phyloP scores from a whole-genome alignment of 2,797 vertebrate species.

The Coluber constrictor region DNA sequence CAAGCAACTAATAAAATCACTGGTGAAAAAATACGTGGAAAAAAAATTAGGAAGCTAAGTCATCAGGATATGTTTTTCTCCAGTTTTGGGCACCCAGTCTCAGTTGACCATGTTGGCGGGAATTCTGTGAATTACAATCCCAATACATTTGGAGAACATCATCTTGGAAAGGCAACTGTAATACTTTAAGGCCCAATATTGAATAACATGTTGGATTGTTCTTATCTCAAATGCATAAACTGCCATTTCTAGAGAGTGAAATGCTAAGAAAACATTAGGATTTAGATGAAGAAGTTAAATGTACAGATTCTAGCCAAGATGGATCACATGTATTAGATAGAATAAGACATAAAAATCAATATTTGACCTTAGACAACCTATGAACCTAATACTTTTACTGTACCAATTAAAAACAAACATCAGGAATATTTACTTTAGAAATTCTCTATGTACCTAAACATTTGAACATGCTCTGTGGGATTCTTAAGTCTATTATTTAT shows the following conservation, averaged over 20 bases:
- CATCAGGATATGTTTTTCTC: background rate
- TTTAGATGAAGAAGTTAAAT: background rate
- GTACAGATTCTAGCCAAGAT: background rate
- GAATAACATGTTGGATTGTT: too few species aligned
- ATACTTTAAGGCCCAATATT: too few species aligned
- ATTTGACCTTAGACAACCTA: background rate
- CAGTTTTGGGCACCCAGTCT: background rate
- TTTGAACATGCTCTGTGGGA: background rate
- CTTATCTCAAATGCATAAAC: too few species aligned
- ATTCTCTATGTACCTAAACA: too few species aligned
- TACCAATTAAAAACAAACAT: background rate
- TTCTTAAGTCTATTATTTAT: background rate
- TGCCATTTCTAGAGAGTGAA: too few species aligned
- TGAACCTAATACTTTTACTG: background rate
- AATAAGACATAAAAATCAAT: background rate
- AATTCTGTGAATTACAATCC: background rate
- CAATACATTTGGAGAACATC: background rate
- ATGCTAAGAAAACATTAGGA: too few species aligned
- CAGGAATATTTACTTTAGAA: background rate
- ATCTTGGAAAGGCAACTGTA: too few species aligned
- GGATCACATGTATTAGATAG: background rate
- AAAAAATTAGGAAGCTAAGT: background rate
- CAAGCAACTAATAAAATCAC: background rate
- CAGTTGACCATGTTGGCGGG: background rate
- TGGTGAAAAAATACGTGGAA: background rate